These are phyloP conservation scores for Ecdyonurus torrentis DNA, from an alignment of 2,888 invertebrate genomes.

Conservation along the genomic window DNA sequence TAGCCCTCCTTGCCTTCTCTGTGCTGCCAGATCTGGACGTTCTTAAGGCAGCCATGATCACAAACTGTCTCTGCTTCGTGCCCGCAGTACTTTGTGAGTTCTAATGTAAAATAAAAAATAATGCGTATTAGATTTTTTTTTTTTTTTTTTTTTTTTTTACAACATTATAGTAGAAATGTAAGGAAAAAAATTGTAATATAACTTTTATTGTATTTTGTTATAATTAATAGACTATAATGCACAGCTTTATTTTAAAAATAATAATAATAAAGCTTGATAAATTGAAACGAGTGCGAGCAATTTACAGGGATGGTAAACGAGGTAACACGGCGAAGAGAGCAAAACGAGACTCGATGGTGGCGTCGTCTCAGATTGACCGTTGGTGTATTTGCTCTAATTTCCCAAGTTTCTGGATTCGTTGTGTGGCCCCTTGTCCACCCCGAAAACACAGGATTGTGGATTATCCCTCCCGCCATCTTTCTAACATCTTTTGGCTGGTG, in stretches of 20 bases:
- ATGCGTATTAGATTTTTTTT: too few species aligned
- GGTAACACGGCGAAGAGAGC: background rate
- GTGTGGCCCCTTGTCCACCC: slow-evolving; percentile 67
- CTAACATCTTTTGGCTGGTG: slow-evolving; percentile 91
- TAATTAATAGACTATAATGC: too few species aligned
- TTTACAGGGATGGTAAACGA: background rate
- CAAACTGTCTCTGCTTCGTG: slow-evolving; percentile 85
- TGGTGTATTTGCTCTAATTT: slow-evolving; percentile 73
- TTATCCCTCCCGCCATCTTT: slow-evolving; percentile 70
- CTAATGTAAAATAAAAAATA: too few species aligned
- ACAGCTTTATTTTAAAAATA: too few species aligned
- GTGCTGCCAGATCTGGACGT: slow-evolving; percentile 86
- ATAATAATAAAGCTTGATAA: too few species aligned
- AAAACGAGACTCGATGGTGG: background rate
- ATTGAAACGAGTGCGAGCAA: too few species aligned
- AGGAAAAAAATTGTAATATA: too few species aligned
- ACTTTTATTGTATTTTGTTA: too few species aligned
- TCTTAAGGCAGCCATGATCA: slow-evolving; percentile 88
- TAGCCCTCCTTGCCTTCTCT: slow-evolving; percentile 71
- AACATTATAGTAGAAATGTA: too few species aligned
- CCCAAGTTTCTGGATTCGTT: slow-evolving; percentile 80
- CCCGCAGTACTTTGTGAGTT: slow-evolving; percentile 53
- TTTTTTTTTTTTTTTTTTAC: too few species aligned
- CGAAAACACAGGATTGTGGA: slow-evolving; percentile 46
- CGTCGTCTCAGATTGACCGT: background rate